phyloP scores from a whole-genome alignment of 2,888 invertebrate genomes.

The Melanophora roralis region DNA sequence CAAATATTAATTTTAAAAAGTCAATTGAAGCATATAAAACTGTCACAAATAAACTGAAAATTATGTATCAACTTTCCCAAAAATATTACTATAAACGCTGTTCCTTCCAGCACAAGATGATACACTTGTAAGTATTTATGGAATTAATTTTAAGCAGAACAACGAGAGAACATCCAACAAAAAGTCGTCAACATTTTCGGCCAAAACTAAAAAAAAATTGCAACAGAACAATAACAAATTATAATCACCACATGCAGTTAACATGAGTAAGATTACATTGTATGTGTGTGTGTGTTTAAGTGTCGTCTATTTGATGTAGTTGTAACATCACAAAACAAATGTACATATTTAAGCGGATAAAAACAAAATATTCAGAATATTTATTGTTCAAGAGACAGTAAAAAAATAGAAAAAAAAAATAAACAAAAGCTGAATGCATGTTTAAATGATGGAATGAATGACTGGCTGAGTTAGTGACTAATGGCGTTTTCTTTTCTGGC shows the following conservation, averaged over 20 bases:
- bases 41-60: constrained; percentile 23
- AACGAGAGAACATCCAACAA: constrained; percentile 30
- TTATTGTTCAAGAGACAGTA: not conserved
- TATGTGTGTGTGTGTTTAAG: not conserved
- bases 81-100: too few relatives aligned
- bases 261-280: not conserved
- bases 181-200: constrained; percentile 44
- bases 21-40: too few relatives aligned
- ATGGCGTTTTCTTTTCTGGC: too few relatives aligned
- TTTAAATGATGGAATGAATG: not conserved
- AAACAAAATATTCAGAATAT: not conserved
- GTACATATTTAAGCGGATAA: not conserved
- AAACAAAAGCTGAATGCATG: not conserved
- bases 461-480: not conserved
- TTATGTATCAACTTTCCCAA: not conserved
- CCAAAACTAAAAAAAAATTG: constrained; percentile 35
- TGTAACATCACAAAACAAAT: not conserved
- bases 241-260: constrained; percentile 41
- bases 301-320: not conserved
- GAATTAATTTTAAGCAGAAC: constrained; percentile 22
- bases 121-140: not conserved
- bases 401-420: not conserved
- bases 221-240: constrained; percentile 14
- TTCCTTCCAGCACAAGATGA: not conserved
- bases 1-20: too few relatives aligned